Conservation (phyloP, 2,797 vertebrate genomes). For the Poecilia wingei region DNA sequence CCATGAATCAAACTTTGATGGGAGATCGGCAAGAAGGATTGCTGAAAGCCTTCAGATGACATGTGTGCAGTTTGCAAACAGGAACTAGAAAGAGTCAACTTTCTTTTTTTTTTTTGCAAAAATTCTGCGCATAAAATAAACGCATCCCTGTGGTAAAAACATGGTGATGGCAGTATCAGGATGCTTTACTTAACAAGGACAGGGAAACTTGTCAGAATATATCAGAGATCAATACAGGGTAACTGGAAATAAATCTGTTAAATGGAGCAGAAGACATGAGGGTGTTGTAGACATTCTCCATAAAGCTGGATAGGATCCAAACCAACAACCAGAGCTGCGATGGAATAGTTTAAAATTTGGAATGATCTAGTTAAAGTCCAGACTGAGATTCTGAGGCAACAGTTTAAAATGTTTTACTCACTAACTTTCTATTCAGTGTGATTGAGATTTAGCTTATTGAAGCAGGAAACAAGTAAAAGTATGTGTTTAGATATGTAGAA, state of each 20-base stretch:
- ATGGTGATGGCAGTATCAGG: background rate
- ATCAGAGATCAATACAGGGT: background rate
- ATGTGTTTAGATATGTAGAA: background rate
- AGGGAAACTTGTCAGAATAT: background rate
- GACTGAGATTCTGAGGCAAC: background rate
- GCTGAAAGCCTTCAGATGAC: background rate
- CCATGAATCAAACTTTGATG: background rate
- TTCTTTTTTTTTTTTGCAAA: background rate
- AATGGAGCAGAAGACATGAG: background rate
- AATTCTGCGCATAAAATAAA: background rate
- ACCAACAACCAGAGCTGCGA: background rate
- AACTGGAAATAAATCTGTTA: background rate
- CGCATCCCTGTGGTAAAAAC: background rate
- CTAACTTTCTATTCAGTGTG: background rate
- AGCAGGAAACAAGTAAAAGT: background rate
- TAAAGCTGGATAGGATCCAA: background rate
- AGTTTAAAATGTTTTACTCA: background rate
- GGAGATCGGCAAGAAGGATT: background rate
- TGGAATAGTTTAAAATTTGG: background rate
- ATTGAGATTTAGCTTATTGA: background rate
- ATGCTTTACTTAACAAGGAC: background rate
- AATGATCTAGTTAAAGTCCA: background rate
- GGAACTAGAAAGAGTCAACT: background rate
- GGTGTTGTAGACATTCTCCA: background rate
- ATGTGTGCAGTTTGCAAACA: background rate